These are phyloP conservation scores for Ostrea edulis DNA, from an alignment of 1,140 invertebrate species.

Conservation along the genomic window DNA sequence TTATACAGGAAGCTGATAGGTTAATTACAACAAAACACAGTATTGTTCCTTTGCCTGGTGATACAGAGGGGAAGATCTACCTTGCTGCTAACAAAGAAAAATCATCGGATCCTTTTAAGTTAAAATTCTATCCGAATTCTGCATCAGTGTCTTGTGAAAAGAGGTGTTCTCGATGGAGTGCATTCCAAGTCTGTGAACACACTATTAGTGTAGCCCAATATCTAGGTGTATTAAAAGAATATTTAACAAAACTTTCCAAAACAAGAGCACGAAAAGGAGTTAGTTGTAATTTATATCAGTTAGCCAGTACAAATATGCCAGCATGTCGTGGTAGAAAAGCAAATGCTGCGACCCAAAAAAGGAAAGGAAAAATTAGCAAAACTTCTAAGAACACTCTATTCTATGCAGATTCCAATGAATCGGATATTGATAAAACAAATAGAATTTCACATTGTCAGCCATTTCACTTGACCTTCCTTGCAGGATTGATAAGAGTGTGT, in stretches of 20 bases:
- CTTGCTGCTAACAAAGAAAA: not conserved
- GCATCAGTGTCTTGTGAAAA: not conserved
- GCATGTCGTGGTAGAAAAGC: constrained; percentile 1
- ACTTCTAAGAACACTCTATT: not conserved
- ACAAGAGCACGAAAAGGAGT: constrained; percentile 12
- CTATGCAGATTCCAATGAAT: not conserved
- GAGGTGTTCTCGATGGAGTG: constrained; percentile 5
- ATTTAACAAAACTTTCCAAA: not conserved
- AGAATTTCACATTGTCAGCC: not conserved
- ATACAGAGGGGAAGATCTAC: not conserved
- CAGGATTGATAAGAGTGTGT: constrained; percentile 23
- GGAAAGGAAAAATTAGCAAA: constrained; percentile 2
- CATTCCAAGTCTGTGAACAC: not conserved
- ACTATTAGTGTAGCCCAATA: not conserved
- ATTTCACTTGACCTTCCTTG: constrained; percentile 37
- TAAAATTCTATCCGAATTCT: constrained; percentile 14
- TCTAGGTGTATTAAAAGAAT: not conserved
- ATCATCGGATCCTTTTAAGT: not conserved
- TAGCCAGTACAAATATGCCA: not conserved
- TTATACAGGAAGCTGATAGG: no score
- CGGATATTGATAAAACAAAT: no score
- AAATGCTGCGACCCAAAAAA: not conserved
- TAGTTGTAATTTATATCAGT: not conserved
- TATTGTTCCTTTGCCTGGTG: not conserved
- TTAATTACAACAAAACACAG: no score